These are phyloP conservation scores for Odontamblyopus rebecca DNA, from an alignment of 2,797 vertebrate species.

Conservation along the genomic window DNA sequence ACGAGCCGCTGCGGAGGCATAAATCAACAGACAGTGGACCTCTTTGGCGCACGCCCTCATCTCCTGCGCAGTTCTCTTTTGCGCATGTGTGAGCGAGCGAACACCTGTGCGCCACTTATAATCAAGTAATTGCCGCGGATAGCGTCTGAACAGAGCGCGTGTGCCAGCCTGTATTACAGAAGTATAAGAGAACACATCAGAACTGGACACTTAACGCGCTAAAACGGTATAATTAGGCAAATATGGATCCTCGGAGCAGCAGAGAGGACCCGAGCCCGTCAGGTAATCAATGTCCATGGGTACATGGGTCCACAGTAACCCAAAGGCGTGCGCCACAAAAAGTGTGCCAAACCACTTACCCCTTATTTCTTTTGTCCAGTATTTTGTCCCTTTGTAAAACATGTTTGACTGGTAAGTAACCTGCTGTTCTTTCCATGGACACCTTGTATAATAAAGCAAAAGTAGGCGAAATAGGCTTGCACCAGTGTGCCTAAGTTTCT, in stretches of 20 bases:
- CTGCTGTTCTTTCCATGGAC: background rate
- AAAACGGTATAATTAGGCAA: conserved; percentile 10
- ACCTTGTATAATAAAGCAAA: background rate
- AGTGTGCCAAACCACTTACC: background rate
- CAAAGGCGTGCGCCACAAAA: background rate
- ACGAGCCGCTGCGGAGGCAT: background rate
- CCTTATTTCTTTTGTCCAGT: background rate
- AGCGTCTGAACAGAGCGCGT: background rate
- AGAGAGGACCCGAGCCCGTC: conserved; percentile 40
- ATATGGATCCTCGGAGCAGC: conserved; percentile 55
- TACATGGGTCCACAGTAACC: conserved; percentile 32
- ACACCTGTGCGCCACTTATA: conserved; percentile 49
- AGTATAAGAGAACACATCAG: conserved; percentile 53
- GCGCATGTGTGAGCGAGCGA: conserved; percentile 52
- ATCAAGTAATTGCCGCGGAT: conserved; percentile 67
- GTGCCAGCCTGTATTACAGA: conserved; percentile 58
- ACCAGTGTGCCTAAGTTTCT: no score
- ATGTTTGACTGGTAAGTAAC: background rate
- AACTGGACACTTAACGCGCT: background rate
- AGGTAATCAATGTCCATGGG: conserved; percentile 58
- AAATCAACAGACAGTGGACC: no score
- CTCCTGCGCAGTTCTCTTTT: background rate
- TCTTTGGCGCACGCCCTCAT: background rate
- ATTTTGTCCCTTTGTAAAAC: background rate
- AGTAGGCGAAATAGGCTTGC: background rate